Percentiles rank a stretch among this genome's conserved stretches.
phyloP scores from a whole-genome alignment of 2,888 invertebrate species.

The Cylindroiulus punctatus region DNA sequence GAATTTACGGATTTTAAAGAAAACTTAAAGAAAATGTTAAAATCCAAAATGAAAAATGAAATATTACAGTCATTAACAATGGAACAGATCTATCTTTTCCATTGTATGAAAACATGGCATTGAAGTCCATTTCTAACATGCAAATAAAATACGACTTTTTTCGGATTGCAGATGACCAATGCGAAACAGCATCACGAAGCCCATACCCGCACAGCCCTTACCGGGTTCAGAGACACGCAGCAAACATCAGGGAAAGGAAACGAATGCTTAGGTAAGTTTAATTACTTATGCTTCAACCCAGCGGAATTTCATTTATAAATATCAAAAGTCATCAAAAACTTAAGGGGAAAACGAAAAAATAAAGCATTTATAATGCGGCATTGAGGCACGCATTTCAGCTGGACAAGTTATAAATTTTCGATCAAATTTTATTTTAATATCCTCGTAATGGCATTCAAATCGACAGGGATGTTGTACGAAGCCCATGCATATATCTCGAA shows the following conservation, averaged over 20 bases:
- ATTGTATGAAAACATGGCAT: too few species aligned
- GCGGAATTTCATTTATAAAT: neutral
- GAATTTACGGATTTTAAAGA: too few species aligned
- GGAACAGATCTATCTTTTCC: too few species aligned
- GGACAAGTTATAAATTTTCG: neutral
- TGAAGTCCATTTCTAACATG: neutral
- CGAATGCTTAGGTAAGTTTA: constrained; percentile 89
- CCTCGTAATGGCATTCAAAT: neutral
- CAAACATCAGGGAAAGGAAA: constrained; percentile 95
- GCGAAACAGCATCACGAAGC: constrained; percentile 48
- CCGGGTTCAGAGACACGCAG: constrained; percentile 89
- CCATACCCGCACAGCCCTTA: constrained; percentile 73
- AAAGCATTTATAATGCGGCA: neutral
- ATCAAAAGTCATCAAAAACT: neutral
- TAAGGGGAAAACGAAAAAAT: neutral
- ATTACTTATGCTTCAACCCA: neutral
- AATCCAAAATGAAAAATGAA: too few species aligned
- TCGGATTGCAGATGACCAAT: constrained; percentile 48
- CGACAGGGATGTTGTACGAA: neutral
- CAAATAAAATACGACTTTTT: neutral
- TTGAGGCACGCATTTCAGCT: neutral
- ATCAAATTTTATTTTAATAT: neutral
- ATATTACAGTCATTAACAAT: too few species aligned
- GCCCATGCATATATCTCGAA: neutral
- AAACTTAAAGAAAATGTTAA: too few species aligned